Percentiles rank a stretch among this genome's conserved stretches.
These are phyloP conservation scores for Uropsilus gracilis DNA, from an alignment of 2,113 vertebrate species.

Conservation along the genomic window DNA sequence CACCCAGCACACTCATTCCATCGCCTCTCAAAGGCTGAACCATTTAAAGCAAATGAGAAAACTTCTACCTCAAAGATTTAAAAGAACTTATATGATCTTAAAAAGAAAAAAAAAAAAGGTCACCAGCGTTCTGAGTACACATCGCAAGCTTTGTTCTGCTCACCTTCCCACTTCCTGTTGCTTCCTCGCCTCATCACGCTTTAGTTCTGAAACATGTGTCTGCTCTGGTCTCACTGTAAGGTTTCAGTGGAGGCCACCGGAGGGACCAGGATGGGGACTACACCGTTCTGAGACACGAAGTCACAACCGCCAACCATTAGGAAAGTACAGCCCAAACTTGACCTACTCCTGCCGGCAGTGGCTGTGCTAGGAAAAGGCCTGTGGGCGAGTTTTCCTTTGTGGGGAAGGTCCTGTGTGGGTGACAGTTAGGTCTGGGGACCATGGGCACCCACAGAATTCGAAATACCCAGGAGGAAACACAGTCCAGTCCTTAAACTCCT, in stretches of 20 bases:
- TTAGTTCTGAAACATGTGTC: conserved; percentile 70
- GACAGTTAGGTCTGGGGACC: conserved; percentile 16
- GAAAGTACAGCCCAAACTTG: conserved; percentile 74
- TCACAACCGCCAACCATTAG: conserved; percentile 54
- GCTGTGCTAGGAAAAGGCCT: conserved; percentile 62
- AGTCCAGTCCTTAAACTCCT: not conserved
- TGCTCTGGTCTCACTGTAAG: not conserved
- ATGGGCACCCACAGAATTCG: conserved; percentile 34
- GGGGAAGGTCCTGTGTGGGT: conserved; percentile 56
- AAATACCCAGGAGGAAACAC: not conserved
- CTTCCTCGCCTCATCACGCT: conserved; percentile 54
- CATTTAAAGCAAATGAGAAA: not conserved
- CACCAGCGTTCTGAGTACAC: conserved; percentile 70
- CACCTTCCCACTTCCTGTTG: conserved; percentile 83
- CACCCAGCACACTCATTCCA: not conserved
- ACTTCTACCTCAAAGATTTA: not conserved
- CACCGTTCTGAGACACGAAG: conserved; percentile 60
- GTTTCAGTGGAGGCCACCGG: not conserved
- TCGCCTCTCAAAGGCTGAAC: not conserved
- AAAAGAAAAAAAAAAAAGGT: conserved; percentile 51
- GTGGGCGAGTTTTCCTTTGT: conserved; percentile 37
- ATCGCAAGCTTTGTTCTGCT: conserved; percentile 69
- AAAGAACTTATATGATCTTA: not conserved
- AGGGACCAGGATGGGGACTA: not conserved
- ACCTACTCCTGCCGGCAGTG: not conserved